Conservation (phyloP, 2,888 invertebrate genomes). For the Falcaria lacertinaria region DNA sequence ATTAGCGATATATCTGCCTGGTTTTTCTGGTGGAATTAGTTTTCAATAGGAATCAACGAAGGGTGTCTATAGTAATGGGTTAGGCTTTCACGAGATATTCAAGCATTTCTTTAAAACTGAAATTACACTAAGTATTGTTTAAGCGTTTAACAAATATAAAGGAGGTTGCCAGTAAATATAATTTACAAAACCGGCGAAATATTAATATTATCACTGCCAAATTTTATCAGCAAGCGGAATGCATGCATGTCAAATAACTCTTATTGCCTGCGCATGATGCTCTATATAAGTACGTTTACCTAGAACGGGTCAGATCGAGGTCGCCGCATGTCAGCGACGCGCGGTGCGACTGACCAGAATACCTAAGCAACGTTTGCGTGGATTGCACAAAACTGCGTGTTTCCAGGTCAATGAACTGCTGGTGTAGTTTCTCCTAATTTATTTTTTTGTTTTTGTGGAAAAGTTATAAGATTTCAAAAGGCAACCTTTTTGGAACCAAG, state of each 20-base stretch:
- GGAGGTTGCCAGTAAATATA: neutral
- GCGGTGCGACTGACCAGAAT: constrained; percentile 45
- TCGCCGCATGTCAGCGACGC: constrained; percentile 37
- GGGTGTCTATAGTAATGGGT: too few relatives aligned
- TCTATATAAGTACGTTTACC: constrained; percentile 46
- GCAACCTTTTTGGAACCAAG: too few relatives aligned
- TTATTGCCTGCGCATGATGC: constrained; percentile 13
- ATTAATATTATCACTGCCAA: constrained; percentile 15
- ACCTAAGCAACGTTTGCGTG: constrained; percentile 50
- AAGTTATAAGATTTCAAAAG: too few relatives aligned
- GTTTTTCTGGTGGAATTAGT: too few relatives aligned
- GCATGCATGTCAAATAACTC: neutral
- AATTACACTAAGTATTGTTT: too few relatives aligned
- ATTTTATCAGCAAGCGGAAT: neutral
- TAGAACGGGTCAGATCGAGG: constrained; percentile 50
- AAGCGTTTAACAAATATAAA: too few relatives aligned
- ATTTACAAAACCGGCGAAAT: constrained; percentile 6
- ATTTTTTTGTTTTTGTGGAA: constrained; percentile 12
- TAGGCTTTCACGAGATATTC: too few relatives aligned
- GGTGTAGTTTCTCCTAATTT: constrained; percentile 22
- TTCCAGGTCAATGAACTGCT: constrained; percentile 40
- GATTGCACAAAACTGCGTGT: constrained; percentile 51
- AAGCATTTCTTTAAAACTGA: too few relatives aligned
- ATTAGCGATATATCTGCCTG: too few relatives aligned
- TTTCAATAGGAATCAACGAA: too few relatives aligned